Conservation (phyloP, 2,888 invertebrate genomes). For the Melinaea marsaeus region DNA sequence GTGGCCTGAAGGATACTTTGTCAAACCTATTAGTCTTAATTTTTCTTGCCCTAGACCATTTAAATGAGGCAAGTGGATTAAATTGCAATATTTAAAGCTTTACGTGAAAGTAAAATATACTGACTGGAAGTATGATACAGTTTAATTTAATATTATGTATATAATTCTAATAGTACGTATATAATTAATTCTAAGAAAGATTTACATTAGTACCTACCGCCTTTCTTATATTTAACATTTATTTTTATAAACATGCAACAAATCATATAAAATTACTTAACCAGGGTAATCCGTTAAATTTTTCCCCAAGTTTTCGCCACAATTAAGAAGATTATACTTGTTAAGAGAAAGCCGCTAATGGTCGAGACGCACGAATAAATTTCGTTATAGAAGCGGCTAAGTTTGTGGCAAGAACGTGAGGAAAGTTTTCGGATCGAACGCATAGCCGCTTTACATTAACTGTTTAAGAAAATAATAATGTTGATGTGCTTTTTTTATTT, state of each 20-base stretch:
- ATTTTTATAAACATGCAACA: background rate
- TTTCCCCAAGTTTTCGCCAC: background rate
- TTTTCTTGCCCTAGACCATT: constrained; percentile 24
- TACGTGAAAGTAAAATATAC: background rate
- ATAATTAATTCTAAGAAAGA: background rate
- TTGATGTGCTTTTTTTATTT: no score
- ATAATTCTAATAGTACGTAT: background rate
- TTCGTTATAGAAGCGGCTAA: constrained; percentile 20
- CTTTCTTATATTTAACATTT: background rate
- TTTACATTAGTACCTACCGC: no score
- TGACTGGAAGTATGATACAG: no score
- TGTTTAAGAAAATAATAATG: background rate
- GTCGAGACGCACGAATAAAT: constrained; percentile 31
- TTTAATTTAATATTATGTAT: background rate
- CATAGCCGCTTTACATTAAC: background rate
- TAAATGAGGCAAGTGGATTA: constrained; percentile 15
- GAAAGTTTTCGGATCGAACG: constrained; percentile 16
- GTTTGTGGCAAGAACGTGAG: constrained; percentile 16
- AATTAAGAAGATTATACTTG: constrained; percentile 32
- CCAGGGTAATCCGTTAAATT: background rate
- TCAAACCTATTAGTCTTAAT: constrained; percentile 29
- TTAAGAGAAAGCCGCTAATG: constrained; percentile 30
- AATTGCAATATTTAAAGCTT: constrained; percentile 24
- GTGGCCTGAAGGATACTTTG: constrained; percentile 24
- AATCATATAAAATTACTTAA: background rate